Base-by-base conservation (phyloP, 1,140 invertebrate species). In the Orussus abietinus region DNA sequence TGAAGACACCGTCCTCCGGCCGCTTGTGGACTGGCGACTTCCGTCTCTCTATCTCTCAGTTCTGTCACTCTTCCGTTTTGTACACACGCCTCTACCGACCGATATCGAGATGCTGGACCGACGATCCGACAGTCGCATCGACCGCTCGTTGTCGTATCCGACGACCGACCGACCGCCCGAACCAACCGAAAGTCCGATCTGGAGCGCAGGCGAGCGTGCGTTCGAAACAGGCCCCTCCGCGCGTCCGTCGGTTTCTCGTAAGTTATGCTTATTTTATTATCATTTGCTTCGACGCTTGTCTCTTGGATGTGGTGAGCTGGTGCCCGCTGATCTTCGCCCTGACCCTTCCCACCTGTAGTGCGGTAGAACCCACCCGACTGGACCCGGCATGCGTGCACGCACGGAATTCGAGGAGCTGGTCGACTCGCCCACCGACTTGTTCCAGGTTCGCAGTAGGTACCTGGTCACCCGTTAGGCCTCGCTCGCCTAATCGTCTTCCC, bases 261-360 rank as follows among this genome's bases (percentile, higher is more conserved):
- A 72, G 71, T 74, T 74, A 70, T 74, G 68, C 67, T 74, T 72
- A 66, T 74, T 74, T 66, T 71, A 72, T 68, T 74, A 72, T 74
- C 57, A 74, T 74, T 72, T 74, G 71, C 71, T 74, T 69, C 57
- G 53, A 59, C 49, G 65, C 65, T 69, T 65, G 49, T 65, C 55
- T 58, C 38, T 14, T 48, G 53, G 51, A 59, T 60, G 48, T 57
- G 55, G 55, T 64, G 55, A 59, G 55, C 55, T 51, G n/a, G 25
- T 55, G 25, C 2, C n/a, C 32, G 6, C 6, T 25, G 22, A 7
- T n/a, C 22, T n/a, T n/a, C n/a, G n/a, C n/a, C n/a, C n/a, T n/a
- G n/a, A n/a, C 10, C 11, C 21, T 14, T 13, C 19, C 19, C 42
- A 22, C 25, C 17, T 7, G 11, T 36, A 13, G 28, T 39, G 35